Base-by-base conservation (phyloP, 2,888 invertebrate genomes). In the Myathropa florea region DNA sequence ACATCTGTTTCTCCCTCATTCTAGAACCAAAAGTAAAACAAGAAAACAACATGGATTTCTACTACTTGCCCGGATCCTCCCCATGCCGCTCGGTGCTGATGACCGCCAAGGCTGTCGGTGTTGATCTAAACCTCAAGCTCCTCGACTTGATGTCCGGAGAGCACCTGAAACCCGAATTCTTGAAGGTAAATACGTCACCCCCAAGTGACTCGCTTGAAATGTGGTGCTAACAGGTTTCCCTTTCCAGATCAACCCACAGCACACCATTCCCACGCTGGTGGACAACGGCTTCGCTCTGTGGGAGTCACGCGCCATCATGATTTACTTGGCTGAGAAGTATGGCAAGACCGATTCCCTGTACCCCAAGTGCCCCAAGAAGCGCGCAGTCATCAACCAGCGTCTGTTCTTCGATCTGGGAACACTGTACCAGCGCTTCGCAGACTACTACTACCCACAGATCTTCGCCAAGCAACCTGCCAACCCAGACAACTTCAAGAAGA, bases 231-330 rank as follows among this genome's bases (percentile, higher is more conserved):
- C 39, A 10, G n/a, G 10, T 26, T 33, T 63, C 14, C 7, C 7
- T 65, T 30, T 30, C 24, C 59, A 96, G 96, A 92, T 97, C 59
- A 97, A 97, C 92, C 97, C 97, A 0, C 97, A 97, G 93, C 97
- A 97, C 92, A 95, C 95, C 46, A 94, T 98, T 83, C 98, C 98
- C 9, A 97, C 97, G 0, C 92, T 98, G 76, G 95, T 96, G 86
- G 98, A 98, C 93, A 95, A 96, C 90, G 97, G 96, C 0, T 95
- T 97, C 90, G 93, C 94, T 9, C 92, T 98, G 82, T 96, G 96
- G 95, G 98, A 98, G 93, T 97, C 97, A 65, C 96, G 97, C 60
- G 96, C 97, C 88, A 97, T 97, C 91, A 94, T 95, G 92, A 94
- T 94, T 0, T 98, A 98, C 92, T 94, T 98, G 90, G 96, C 94